phyloP scores from a whole-genome alignment of 2,888 invertebrate genomes.

The Formica aserva region DNA sequence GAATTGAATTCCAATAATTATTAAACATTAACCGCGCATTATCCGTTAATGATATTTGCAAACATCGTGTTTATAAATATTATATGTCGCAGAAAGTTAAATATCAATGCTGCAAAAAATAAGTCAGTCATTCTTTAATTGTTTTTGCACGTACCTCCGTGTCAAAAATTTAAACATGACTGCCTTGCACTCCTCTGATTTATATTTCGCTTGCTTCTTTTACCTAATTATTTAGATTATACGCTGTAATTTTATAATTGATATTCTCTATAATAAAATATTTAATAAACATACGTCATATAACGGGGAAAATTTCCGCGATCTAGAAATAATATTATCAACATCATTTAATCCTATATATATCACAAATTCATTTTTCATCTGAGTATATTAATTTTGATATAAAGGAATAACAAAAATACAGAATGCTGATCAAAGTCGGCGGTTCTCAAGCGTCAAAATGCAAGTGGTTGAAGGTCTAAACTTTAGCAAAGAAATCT shows the following conservation, averaged over 20 bases:
- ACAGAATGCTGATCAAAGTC: neutral
- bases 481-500: neutral
- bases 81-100: neutral
- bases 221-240: neutral
- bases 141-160: neutral
- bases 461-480: neutral
- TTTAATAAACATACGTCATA: no score
- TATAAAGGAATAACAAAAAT: neutral
- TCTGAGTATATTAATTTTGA: neutral
- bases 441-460: neutral
- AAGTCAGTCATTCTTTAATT: neutral
- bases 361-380: neutral
- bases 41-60: conserved; percentile 8
- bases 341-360: neutral
- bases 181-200: neutral
- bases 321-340: conserved; percentile 3
- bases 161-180: neutral
- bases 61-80: neutral
- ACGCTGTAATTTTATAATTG: neutral
- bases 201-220: neutral
- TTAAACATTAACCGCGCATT: conserved; percentile 1
- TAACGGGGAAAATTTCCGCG: neutral
- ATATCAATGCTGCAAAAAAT: conserved; percentile 11
- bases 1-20: conserved; percentile 28
- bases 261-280: neutral